Evolutionary conservation across 2,888 invertebrate species (phyloP), one percentile per base, ranked within the genome.

Genomic region (Ptychoptera contaminata): DNA sequence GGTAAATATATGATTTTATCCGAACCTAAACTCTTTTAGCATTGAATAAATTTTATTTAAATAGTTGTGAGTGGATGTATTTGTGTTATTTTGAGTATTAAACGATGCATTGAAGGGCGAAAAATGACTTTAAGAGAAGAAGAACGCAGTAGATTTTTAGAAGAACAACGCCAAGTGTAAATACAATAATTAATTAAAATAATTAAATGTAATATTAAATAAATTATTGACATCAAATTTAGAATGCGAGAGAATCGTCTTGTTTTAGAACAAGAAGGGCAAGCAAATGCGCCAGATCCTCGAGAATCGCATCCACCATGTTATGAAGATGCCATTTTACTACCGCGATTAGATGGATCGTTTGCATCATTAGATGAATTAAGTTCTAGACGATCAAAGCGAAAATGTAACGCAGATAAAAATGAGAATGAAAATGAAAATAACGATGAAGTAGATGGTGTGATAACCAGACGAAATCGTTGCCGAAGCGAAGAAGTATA

Each of bases 281-380:
- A 71, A 11, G 67, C 70, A 43, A 79, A 75, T 55, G 74, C 79
- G 16, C 75, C 79, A 7, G 79, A 80, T 59, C 76, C 76, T 1
- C 70, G 80, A 52, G 82, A 82, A 62, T 69, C 79, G 30, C 72
- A 76, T 46, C 78, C 83, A 34, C 85, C 85, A 1, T 77, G 79
- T 3, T 85, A 85, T 55, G 79, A 77, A 53, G 84, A 83, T 65
- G 85, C 84, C 31, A 68, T 85, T 45, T 70, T 76, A 15, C 77
- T 85, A 76, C 81, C 82, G 2, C 75, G 79, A 56, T 55, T 81
- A 35, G 76, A 74, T 52, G 60, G 70, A 4, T 77, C 78, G 0
- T 71, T 70, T 54, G 72, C 73, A 52, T 76, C 76, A 1, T 59
- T 67, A 59, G 35, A 59, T 46, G 57, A 61, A 47, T 38, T 62